Conservation (phyloP, 2,113 vertebrate genomes). For the Pituophis catenifer region DNA sequence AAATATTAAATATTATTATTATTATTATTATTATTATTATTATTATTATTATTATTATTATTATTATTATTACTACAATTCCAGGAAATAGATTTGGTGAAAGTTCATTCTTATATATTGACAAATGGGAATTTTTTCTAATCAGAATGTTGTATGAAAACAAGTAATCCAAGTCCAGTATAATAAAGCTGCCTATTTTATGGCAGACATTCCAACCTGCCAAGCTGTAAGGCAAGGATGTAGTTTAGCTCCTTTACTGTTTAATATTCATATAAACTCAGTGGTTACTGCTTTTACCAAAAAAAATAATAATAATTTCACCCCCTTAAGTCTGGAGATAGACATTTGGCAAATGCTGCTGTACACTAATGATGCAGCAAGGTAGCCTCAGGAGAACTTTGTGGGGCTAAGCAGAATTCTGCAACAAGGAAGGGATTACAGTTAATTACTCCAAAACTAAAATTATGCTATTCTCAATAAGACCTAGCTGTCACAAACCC, state of each 20-base stretch:
- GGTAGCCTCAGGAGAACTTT: background rate
- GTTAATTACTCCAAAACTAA: background rate
- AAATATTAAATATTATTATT: too few relatives aligned
- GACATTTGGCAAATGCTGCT: background rate
- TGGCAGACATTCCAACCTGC: background rate
- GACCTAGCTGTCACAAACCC: background rate
- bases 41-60: too few relatives aligned
- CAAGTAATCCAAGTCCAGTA: background rate
- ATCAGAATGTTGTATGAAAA: background rate
- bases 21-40: too few relatives aligned
- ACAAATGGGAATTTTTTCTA: background rate
- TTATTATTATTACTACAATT: background rate
- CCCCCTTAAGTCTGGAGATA: background rate
- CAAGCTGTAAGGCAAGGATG: background rate
- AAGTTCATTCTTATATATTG: background rate
- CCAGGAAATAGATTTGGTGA: background rate
- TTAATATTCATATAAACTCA: background rate
- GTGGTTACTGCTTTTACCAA: background rate
- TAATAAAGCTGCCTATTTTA: background rate
- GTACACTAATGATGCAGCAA: background rate
- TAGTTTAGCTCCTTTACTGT: background rate
- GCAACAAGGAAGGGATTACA: background rate
- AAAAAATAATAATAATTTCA: background rate
- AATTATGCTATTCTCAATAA: background rate
- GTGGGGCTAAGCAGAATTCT: background rate